Evolutionary conservation across 37 sponge, comb jelly and placozoan genomes (phyloP).

Genomic region (Halisarca cf. caerulea): DNA sequence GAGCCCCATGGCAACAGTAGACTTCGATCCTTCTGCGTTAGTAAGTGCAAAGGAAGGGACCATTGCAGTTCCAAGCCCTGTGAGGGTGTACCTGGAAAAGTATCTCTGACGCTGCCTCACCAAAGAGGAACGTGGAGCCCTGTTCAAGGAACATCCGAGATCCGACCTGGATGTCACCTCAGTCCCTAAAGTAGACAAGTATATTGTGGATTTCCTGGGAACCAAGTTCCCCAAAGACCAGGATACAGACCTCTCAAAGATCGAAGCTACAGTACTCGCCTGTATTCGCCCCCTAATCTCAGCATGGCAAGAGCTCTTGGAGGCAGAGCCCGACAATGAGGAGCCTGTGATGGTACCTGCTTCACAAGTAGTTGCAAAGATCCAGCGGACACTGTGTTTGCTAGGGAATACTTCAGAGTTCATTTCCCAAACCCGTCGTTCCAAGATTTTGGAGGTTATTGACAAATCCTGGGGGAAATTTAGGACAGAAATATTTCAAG

Average conservation of each 20-base stretch:
- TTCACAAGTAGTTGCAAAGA: not conserved
- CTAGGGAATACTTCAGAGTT: slow-evolving; percentile 12
- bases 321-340: not conserved
- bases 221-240: not conserved
- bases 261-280: slow-evolving; percentile 9
- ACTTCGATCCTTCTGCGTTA: no score
- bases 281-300: slow-evolving; percentile 9
- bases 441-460: not conserved
- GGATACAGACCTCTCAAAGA: slow-evolving; percentile 10
- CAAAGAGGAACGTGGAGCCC: slow-evolving; percentile 37
- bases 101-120: no score
- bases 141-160: slow-evolving; percentile 20
- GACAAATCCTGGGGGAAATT: not conserved
- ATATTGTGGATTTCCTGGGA: slow-evolving; percentile 19
- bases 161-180: not conserved
- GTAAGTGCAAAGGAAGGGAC: no score
- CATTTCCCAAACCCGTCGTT: not conserved
- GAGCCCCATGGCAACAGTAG: no score
- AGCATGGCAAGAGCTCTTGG: slow-evolving; percentile 24
- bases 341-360: not conserved
- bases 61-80: no score
- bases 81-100: slow-evolving; percentile 23
- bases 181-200: slow-evolving; percentile 29
- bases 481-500: not conserved
- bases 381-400: not conserved